Evolutionary conservation across 2,888 invertebrate species (phyloP).

Genomic region (Parochlus steinenii): DNA sequence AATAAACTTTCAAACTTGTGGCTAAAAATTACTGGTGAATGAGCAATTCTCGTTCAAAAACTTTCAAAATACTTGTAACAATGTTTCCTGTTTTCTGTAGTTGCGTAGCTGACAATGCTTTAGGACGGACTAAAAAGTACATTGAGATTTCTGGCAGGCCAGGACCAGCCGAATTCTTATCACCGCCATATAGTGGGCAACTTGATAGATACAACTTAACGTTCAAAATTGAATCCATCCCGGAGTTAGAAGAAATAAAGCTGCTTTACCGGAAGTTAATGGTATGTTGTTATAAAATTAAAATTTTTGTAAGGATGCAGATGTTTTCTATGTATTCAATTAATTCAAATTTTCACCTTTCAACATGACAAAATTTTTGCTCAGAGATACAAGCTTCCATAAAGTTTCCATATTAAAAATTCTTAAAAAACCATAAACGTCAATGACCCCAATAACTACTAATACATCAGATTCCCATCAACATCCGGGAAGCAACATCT

Average conservation of each 20-base stretch:
- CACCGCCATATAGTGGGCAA: slow-evolving; percentile 39
- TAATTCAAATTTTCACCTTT: background rate
- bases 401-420: no score
- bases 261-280: slow-evolving; percentile 43
- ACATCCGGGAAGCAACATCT: background rate
- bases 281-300: slow-evolving; percentile 27
- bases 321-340: slow-evolving; percentile 1
- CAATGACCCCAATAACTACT: no score
- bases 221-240: slow-evolving; percentile 49
- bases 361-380: no score
- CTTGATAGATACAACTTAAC: slow-evolving; percentile 45
- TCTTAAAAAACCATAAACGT: no score
- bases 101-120: slow-evolving; percentile 36
- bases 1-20: no score
- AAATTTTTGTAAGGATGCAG: background rate
- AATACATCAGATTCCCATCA: background rate
- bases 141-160: slow-evolving; percentile 48
- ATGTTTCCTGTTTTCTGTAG: slow-evolving; percentile 22
- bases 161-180: slow-evolving; percentile 43
- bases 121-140: slow-evolving; percentile 37
- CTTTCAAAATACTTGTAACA: no score
- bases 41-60: no score
- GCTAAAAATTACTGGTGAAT: no score
- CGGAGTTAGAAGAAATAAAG: slow-evolving; percentile 43
- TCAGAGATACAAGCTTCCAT: no score